phyloP scores from a whole-genome alignment of 2,797 vertebrate species.

The Urophycis tenuis region DNA sequence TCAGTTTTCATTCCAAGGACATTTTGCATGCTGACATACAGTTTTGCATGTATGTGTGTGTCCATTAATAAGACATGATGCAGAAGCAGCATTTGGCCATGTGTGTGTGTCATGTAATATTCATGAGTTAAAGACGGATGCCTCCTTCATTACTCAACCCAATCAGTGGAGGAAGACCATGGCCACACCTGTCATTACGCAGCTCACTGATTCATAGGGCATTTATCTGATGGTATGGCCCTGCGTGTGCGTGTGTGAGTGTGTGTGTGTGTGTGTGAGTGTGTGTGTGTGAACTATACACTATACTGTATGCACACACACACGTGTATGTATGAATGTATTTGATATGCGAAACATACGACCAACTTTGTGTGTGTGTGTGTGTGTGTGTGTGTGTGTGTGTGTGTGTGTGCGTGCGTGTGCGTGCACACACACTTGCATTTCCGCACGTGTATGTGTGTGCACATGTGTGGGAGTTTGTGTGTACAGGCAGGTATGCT shows the following conservation, averaged over 20 bases:
- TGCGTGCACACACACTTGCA: not conserved
- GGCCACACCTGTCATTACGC: slow-evolving; percentile 52
- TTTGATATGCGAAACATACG: not conserved
- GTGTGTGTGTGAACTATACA: slow-evolving; percentile 9
- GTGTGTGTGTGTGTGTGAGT: not conserved
- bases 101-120: slow-evolving; percentile 51
- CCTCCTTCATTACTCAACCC: slow-evolving; percentile 58
- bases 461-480: not conserved
- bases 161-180: slow-evolving; percentile 29
- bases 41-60: not conserved
- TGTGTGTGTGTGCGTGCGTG: not conserved
- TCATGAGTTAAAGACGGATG: slow-evolving; percentile 52
- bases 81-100: slow-evolving; percentile 45
- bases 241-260: slow-evolving; percentile 10
- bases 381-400: slow-evolving; percentile 7
- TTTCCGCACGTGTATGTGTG: not conserved
- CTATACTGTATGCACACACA: not conserved
- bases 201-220: slow-evolving; percentile 48
- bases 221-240: not conserved
- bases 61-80: slow-evolving; percentile 54
- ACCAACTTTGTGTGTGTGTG: not conserved
- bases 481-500: not conserved
- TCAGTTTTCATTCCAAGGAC: not conserved
- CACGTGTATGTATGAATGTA: slow-evolving; percentile 7
- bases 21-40: not conserved